Conservation (phyloP, 2,113 vertebrate genomes). For the Protobothrops flavoviridis region DNA sequence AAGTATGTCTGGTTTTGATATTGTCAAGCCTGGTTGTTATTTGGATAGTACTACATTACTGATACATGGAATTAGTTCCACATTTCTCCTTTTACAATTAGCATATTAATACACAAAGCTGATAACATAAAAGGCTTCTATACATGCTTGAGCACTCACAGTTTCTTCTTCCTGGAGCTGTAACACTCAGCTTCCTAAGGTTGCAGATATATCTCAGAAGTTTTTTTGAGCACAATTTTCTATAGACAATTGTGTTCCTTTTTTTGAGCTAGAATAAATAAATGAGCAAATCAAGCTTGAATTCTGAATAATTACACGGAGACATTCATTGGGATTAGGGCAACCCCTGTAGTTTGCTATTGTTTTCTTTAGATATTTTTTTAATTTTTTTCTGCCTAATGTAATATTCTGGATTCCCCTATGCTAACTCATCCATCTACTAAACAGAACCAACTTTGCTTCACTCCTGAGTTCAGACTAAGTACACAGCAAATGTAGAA, state of each 20-base stretch:
- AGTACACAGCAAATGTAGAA: neutral
- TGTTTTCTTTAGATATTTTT: neutral
- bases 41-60: conserved; percentile 60
- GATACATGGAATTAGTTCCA: conserved; percentile 71
- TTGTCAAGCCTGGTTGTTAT: conserved; percentile 52
- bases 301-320: neutral
- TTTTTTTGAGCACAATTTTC: conserved; percentile 36
- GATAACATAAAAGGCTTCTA: conserved; percentile 58
- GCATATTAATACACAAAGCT: conserved; percentile 68
- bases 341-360: neutral
- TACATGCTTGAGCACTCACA: conserved; percentile 54
- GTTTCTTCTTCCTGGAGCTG: conserved; percentile 49
- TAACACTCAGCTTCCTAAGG: conserved; percentile 25
- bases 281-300: neutral
- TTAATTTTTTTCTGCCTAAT: neutral
- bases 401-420: neutral
- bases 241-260: conserved; percentile 42
- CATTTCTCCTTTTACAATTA: conserved; percentile 67
- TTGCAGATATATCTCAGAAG: conserved; percentile 39
- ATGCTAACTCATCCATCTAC: neutral
- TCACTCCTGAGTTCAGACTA: neutral
- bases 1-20: conserved; percentile 53
- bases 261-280: neutral
- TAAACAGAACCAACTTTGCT: neutral
- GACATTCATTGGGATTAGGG: neutral